Percentiles rank a stretch among this genome's conserved stretches.
phyloP scores from a whole-genome alignment of 2,113 vertebrate genomes.

The Holacanthus passer region DNA sequence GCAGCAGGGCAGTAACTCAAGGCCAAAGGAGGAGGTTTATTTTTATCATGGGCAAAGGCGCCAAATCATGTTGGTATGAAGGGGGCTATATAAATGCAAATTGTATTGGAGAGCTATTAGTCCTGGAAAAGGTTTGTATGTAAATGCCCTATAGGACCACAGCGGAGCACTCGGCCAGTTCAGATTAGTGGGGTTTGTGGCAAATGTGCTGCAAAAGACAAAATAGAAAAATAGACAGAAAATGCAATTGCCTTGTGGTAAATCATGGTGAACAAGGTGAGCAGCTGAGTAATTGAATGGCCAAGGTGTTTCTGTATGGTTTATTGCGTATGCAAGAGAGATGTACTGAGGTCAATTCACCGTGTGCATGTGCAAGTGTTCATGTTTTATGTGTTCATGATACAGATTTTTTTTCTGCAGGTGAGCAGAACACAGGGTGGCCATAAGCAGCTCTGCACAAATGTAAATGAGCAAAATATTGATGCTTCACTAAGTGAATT shows the following conservation, averaged over 20 bases:
- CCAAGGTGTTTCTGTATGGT: conserved; percentile 67
- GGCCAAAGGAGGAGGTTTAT: conserved; percentile 85
- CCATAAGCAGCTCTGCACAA: background rate
- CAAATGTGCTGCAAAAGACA: conserved; percentile 80
- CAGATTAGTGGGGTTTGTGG: conserved; percentile 80
- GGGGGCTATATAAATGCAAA: conserved; percentile 90
- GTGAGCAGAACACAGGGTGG: background rate
- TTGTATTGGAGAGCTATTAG: conserved; percentile 87
- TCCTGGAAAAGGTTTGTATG: conserved; percentile 85
- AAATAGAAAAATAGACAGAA: conserved; percentile 66
- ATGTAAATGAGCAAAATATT: background rate
- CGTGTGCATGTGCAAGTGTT: conserved; percentile 35
- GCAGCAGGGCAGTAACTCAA: conserved; percentile 80
- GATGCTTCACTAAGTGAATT: background rate
- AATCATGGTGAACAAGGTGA: conserved; percentile 86
- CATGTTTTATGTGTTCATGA: conserved; percentile 25
- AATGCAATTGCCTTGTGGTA: conserved; percentile 79
- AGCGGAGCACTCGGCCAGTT: conserved; percentile 79
- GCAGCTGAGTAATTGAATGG: conserved; percentile 82
- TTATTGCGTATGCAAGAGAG: conserved; percentile 71
- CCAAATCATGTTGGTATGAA: conserved; percentile 87
- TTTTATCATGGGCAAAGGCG: conserved; percentile 85
- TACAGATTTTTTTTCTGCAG: conserved; percentile 12
- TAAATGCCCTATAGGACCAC: conserved; percentile 85
- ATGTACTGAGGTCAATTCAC: conserved; percentile 51